These are phyloP conservation scores for Aspidapion aeneum DNA, from an alignment of 2,888 invertebrate species.

Conservation along the genomic window DNA sequence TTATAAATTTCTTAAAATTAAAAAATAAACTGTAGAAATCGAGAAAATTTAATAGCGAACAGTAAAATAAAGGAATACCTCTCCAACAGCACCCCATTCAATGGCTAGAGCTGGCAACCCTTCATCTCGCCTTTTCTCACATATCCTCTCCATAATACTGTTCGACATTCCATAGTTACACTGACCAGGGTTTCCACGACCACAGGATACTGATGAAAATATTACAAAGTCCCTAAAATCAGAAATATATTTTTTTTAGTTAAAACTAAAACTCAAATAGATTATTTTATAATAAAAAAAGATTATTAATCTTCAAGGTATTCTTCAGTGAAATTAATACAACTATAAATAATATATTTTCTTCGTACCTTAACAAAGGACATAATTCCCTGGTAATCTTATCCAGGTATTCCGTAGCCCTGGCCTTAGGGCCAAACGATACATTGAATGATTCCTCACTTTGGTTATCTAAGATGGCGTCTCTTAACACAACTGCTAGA, in stretches of 20 bases:
- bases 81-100: slow-evolving; percentile 92
- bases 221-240: slow-evolving; percentile 69
- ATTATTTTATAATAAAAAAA: too few species aligned
- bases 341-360: too few species aligned
- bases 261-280: too few species aligned
- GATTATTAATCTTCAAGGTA: too few species aligned
- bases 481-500: slow-evolving; percentile 76
- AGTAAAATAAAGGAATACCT: too few species aligned
- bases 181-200: slow-evolving; percentile 88
- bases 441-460: slow-evolving; percentile 62
- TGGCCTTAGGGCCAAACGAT: slow-evolving; percentile 73
- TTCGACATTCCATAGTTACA: slow-evolving; percentile 89
- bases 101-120: slow-evolving; percentile 78
- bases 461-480: slow-evolving; percentile 76
- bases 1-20: too few species aligned
- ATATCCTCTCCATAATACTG: slow-evolving; percentile 84
- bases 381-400: slow-evolving; percentile 39
- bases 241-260: too few species aligned
- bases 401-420: slow-evolving; percentile 78
- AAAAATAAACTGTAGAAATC: too few species aligned
- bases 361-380: slow-evolving; percentile 34
- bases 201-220: slow-evolving; percentile 89
- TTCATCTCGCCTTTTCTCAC: slow-evolving; percentile 64
- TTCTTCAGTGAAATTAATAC: too few species aligned
- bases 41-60: too few species aligned